phyloP scores from a whole-genome alignment of 2,113 vertebrate genomes.

The Mirza zaza region DNA sequence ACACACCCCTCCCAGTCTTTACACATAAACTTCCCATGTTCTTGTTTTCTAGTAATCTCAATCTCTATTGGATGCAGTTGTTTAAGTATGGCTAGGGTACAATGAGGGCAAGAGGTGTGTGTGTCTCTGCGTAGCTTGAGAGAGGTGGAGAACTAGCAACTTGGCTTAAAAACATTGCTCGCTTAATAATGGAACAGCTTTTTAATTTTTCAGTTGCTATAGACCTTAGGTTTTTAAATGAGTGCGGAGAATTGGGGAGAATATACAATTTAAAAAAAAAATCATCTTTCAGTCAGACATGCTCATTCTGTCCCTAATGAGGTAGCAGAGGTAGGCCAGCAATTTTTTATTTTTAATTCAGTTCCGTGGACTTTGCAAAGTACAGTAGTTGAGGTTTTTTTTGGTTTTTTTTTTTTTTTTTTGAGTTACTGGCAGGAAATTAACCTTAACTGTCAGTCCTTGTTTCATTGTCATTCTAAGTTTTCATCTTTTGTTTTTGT shows the following conservation, averaged over 20 bases:
- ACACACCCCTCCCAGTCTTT: rapidly evolving
- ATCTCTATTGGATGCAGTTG: background rate
- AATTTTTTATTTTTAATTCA: background rate
- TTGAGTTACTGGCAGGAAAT: background rate
- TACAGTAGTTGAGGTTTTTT: background rate
- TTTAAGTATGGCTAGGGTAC: background rate
- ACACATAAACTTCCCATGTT: background rate
- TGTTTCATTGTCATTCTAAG: background rate
- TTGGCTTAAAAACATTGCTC: background rate
- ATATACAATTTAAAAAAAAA: background rate
- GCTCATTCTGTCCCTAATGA: background rate
- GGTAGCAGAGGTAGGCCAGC: background rate
- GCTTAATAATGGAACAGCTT: background rate
- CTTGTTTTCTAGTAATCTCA: background rate
- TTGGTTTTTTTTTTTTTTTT: background rate
- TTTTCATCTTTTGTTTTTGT: constrained; percentile 22
- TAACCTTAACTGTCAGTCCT: background rate
- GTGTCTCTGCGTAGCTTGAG: background rate
- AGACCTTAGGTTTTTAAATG: background rate
- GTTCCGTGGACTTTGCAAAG: background rate
- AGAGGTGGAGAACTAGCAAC: background rate
- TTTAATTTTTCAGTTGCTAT: background rate
- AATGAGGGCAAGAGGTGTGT: background rate
- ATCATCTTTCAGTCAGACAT: background rate
- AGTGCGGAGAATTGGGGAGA: background rate